phyloP scores from a whole-genome alignment of 2,113 vertebrate genomes.

The Lycocorax pyrrhopterus region DNA sequence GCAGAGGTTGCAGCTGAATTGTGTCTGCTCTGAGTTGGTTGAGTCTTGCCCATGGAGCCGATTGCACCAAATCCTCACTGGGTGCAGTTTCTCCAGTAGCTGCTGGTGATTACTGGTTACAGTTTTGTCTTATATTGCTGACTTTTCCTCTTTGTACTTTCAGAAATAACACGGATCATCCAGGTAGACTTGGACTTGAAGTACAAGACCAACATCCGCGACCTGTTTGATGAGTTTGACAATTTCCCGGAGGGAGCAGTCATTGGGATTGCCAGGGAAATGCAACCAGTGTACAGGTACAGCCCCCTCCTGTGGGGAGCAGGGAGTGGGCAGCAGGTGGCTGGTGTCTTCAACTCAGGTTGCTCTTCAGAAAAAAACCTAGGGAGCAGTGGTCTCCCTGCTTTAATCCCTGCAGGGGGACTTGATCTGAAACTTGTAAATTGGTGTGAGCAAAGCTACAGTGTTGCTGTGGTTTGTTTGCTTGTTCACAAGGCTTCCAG shows the following conservation, averaged over 20 bases:
- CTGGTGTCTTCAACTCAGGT: background rate
- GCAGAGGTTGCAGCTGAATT: background rate
- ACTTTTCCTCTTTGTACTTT: background rate
- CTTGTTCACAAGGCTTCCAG: background rate
- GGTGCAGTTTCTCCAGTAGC: background rate
- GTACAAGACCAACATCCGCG: constrained; percentile 88
- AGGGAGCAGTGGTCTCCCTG: background rate
- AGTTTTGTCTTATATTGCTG: background rate
- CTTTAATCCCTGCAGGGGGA: background rate
- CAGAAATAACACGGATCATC: constrained; percentile 86
- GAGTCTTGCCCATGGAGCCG: background rate
- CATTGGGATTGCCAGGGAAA: constrained; percentile 90
- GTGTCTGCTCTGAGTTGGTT: background rate
- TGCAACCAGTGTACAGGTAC: constrained; percentile 98
- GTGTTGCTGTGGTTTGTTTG: background rate
- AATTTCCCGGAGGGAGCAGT: constrained; percentile 82
- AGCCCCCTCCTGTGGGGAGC: accelerated
- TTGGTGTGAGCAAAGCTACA: accelerated
- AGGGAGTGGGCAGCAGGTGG: background rate
- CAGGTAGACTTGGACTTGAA: constrained; percentile 95
- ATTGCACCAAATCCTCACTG: background rate
- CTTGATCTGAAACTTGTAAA: background rate
- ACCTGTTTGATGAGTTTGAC: constrained; percentile 92
- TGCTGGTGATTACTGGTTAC: background rate
- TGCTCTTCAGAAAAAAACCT: background rate